Conservation (phyloP, 1,140 invertebrate species). For the Globodera rostochiensis region DNA sequence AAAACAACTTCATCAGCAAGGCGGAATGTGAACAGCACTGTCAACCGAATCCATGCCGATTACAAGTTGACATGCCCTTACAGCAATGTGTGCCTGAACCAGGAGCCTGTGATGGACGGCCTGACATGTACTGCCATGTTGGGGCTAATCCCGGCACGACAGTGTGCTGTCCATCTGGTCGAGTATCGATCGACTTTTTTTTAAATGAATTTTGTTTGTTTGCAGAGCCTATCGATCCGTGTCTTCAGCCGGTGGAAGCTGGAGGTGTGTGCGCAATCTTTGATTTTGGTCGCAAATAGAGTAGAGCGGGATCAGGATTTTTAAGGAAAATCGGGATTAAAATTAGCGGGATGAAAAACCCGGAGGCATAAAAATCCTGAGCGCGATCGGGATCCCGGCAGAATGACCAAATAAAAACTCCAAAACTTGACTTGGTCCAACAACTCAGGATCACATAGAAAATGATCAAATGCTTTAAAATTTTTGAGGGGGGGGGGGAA, state of each 20-base stretch:
- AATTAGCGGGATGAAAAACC: too few relatives aligned
- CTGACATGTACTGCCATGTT: slow-evolving; percentile 55
- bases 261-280: slow-evolving; percentile 12
- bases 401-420: too few relatives aligned
- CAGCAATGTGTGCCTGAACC: slow-evolving; percentile 49
- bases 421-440: too few relatives aligned
- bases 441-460: too few relatives aligned
- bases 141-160: slow-evolving; percentile 57
- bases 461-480: too few relatives aligned
- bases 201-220: neutral
- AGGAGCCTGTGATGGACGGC: slow-evolving; percentile 48
- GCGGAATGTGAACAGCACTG: slow-evolving; percentile 58
- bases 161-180: slow-evolving; percentile 62
- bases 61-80: slow-evolving; percentile 53
- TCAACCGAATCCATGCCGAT: slow-evolving; percentile 56
- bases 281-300: neutral
- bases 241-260: slow-evolving; percentile 21
- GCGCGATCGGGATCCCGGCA: too few relatives aligned
- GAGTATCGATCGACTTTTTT: neutral
- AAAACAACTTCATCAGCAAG: slow-evolving; percentile 62
- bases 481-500: too few relatives aligned
- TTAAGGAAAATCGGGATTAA: too few relatives aligned
- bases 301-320: too few relatives aligned
- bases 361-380: too few relatives aligned
- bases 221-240: slow-evolving; percentile 21